Percentiles rank a stretch among this genome's conserved stretches.
phyloP scores from a whole-genome alignment of 35 echinoderm and acorn worm species.

The Ophiothrix spiculata region DNA sequence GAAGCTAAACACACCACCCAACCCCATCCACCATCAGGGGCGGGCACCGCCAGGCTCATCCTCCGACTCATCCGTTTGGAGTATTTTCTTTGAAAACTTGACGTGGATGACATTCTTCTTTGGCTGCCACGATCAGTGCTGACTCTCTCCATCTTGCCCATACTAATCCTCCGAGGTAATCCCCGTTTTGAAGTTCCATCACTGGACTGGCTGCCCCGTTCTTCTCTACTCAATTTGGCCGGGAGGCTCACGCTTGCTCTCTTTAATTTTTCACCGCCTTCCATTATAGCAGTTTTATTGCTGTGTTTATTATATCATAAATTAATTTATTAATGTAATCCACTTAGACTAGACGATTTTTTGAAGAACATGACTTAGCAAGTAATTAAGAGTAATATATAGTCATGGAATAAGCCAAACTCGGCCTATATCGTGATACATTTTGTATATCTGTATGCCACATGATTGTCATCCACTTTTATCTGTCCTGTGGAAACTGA shows the following conservation, averaged over 20 bases:
- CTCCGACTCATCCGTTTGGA: neutral
- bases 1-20: slow-evolving; percentile 91
- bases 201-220: neutral
- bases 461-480: no score
- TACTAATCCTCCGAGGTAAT: neutral
- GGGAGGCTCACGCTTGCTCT: neutral
- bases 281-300: no score
- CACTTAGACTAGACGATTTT: no score
- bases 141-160: neutral
- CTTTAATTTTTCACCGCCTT: neutral
- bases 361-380: no score
- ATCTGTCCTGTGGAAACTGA: no score
- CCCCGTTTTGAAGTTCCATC: neutral
- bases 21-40: slow-evolving; percentile 75
- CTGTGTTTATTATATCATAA: no score
- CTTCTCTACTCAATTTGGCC: neutral
- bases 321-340: no score
- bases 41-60: slow-evolving; percentile 27
- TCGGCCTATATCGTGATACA: no score
- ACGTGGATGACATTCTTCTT: neutral
- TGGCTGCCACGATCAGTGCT: no score
- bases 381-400: no score
- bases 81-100: slow-evolving; percentile 7
- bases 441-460: no score
- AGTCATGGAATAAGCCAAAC: no score